Evolutionary conservation across 2,888 invertebrate genomes (phyloP), one percentile per base, ranked within the genome.

Genomic region (Crossocerus cetratus): DNA sequence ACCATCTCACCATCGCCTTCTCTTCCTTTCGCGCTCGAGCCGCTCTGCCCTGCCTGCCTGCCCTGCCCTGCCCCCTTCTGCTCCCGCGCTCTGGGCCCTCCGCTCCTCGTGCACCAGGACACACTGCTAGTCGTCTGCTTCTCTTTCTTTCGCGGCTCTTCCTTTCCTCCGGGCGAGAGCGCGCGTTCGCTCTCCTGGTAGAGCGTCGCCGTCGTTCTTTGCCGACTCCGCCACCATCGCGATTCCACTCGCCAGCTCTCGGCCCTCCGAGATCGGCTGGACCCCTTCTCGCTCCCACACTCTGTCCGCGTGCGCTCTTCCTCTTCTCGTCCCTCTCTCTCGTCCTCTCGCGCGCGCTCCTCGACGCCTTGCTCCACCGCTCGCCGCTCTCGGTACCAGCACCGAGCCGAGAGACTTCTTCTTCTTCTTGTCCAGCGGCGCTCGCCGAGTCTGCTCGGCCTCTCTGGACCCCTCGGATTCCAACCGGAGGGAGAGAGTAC

Each of bases 371-470:
- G 74, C 63, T 61, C 63, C 63, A 61, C 60, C 60, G 68, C 81
- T 49, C 77, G 63, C 72, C n/a, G n/a, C 74, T 67, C 65, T 62
- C 56, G 71, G 76, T 65, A 59, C 69, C 68, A 71, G 76, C 56
- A 64, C 76, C 74, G 8, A 32, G 32, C 32, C 32, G 32, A 32
- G 32, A 32, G n/a, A n/a, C n/a, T n/a, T n/a, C n/a, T 63, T 72
- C 58, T 64, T 69, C 72, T 72, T 68, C 74, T 67, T 56, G 70
- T 71, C 63, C 74, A 53, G 68, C 69, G 67, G 65, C 74, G 72
- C 66, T 74, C 70, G 71, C 54, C 74, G 64, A 79, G 78, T 74
- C 77, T 69, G 69, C 83, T 65, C 16, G 71, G 72, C 72, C 74
- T 74, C 74, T 69, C 69, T 72, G 72, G 69, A 66, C 1, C 32